phyloP scores from a whole-genome alignment of 1,140 invertebrate genomes.

The Musca vetustissima region DNA sequence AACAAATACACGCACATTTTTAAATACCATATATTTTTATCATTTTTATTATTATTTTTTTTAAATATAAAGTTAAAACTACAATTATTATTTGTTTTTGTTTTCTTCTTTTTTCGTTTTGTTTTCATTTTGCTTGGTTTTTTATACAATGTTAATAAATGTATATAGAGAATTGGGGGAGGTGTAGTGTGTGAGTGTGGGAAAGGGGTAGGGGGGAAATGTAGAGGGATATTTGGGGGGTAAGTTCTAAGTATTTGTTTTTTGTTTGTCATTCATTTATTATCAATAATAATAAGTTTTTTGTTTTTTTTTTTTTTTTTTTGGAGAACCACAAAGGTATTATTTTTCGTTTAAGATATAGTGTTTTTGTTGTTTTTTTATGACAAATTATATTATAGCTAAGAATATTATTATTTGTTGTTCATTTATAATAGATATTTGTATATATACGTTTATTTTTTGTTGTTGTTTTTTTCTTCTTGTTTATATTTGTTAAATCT shows the following conservation, averaged over 20 bases:
- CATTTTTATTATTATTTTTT: conserved; percentile 24
- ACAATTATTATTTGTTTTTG: conserved; percentile 21
- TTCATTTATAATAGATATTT: conserved; percentile 2
- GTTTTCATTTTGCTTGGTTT: conserved; percentile 8
- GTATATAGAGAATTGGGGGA: conserved; percentile 2
- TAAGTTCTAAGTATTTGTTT: neutral
- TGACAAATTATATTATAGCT: conserved; percentile 23
- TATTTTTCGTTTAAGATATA: neutral
- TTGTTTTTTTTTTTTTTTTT: no score
- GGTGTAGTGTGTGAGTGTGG: neutral
- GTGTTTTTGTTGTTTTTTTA: conserved; percentile 1
- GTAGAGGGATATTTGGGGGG: neutral
- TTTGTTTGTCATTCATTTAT: no score
- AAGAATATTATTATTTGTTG: conserved; percentile 7
- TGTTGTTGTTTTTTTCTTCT: no score
- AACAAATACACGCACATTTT: no score
- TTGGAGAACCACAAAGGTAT: neutral
- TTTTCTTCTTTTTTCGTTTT: conserved; percentile 8
- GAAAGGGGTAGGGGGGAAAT: neutral
- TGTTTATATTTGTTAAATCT: conserved; percentile 17
- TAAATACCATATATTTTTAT: neutral
- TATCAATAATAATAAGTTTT: no score
- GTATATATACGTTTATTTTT: conserved; percentile 11
- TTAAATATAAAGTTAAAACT: conserved; percentile 25
- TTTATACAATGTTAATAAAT: conserved; percentile 22